Evolutionary conservation across 2,888 invertebrate species (phyloP).

Genomic region (Neoscelio sp.): DNA sequence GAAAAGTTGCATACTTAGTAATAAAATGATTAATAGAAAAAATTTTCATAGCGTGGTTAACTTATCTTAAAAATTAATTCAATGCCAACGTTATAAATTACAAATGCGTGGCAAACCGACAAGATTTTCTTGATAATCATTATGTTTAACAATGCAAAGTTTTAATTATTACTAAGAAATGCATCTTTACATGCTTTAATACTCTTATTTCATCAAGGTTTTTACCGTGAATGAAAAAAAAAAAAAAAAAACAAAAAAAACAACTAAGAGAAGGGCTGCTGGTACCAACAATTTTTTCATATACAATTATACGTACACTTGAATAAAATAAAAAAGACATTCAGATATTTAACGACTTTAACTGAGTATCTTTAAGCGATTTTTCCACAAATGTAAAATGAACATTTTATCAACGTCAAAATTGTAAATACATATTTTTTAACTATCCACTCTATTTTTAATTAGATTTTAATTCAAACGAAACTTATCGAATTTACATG

Average conservation of each 20-base stretch:
- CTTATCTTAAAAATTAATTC: too few species aligned
- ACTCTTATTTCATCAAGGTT: constrained; percentile 36
- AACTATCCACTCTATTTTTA: too few species aligned
- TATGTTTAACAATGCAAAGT: constrained; percentile 38
- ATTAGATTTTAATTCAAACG: too few species aligned
- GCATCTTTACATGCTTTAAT: constrained; percentile 55
- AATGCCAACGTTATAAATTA: constrained; percentile 11
- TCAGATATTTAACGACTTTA: constrained; percentile 39
- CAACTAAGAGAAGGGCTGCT: constrained; percentile 40
- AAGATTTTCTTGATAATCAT: constrained; percentile 27
- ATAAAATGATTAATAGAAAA: too few species aligned
- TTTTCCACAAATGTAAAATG: too few species aligned
- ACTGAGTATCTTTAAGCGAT: background rate
- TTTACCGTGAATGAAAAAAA: constrained; percentile 39
- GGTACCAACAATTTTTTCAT: too few species aligned
- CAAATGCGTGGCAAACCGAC: background rate
- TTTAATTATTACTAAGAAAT: constrained; percentile 53
- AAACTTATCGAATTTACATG: too few species aligned
- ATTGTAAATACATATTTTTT: too few species aligned
- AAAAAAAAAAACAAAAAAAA: constrained; percentile 41
- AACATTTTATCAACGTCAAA: too few species aligned
- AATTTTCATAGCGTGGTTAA: too few species aligned
- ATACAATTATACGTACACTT: too few species aligned
- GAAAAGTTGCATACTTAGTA: too few species aligned
- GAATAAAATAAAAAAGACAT: constrained; percentile 52